phyloP scores from a whole-genome alignment of 2,113 vertebrate genomes.

The Nannospalax galili region DNA sequence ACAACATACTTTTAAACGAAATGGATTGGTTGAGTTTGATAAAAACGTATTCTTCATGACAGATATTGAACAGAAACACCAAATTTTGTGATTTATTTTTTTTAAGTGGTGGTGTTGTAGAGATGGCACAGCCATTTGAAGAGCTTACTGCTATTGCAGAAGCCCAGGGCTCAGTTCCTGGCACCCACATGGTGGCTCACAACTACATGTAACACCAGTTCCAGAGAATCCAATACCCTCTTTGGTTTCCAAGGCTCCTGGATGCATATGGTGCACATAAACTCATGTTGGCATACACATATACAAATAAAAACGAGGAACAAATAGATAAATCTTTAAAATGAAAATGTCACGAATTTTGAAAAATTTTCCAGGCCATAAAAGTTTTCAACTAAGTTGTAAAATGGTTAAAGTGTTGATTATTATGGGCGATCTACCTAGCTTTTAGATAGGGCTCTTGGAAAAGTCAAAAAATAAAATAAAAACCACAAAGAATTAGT shows the following conservation, averaged over 20 bases:
- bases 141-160: neutral
- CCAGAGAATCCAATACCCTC: neutral
- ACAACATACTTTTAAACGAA: neutral
- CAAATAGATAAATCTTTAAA: neutral
- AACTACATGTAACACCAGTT: neutral
- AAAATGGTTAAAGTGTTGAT: neutral
- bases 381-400: neutral
- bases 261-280: neutral
- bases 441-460: neutral
- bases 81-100: neutral
- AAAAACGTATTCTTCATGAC: neutral
- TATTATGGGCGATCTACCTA: neutral
- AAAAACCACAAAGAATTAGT: neutral
- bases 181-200: no score
- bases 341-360: neutral
- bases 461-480: neutral
- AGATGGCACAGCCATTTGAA: neutral
- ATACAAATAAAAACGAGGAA: neutral
- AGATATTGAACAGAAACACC: neutral
- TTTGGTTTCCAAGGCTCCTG: neutral
- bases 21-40: neutral
- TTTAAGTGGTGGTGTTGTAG: neutral
- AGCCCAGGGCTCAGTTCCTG: neutral
- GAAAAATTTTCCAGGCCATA: neutral
- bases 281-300: neutral